These are phyloP conservation scores for Eupsittula cactorum DNA, from an alignment of 2,113 vertebrate genomes.

Conservation along the genomic window DNA sequence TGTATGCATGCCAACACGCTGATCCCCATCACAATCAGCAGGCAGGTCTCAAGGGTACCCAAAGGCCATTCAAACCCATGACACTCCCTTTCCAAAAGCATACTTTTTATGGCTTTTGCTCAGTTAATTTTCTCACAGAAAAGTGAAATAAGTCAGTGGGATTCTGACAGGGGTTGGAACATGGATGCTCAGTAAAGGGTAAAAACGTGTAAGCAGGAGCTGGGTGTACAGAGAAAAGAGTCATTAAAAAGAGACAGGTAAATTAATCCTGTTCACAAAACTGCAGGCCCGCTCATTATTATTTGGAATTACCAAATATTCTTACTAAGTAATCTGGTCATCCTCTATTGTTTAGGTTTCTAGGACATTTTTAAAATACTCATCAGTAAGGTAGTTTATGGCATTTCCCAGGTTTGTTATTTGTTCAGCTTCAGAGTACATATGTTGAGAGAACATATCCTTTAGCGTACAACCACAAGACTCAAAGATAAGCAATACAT, in stretches of 20 bases:
- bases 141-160: neutral
- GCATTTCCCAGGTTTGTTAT: neutral
- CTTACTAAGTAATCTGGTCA: neutral
- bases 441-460: fast-evolving
- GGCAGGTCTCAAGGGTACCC: no score
- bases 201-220: neutral
- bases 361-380: neutral
- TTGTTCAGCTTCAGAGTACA: neutral
- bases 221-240: neutral
- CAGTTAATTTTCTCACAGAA: neutral
- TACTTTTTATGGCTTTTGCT: neutral
- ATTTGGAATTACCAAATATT: neutral
- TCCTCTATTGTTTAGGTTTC: neutral
- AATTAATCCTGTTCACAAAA: neutral
- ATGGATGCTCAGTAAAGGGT: neutral
- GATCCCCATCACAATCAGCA: no score
- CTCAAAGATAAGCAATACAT: neutral
- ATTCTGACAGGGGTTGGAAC: neutral
- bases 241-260: neutral
- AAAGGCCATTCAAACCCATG: no score
- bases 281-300: neutral
- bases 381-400: neutral
- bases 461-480: neutral
- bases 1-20: no score
- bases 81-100: neutral